These are phyloP conservation scores for Bagarius yarrelli DNA, from an alignment of 2,113 vertebrate species.

Conservation along the genomic window DNA sequence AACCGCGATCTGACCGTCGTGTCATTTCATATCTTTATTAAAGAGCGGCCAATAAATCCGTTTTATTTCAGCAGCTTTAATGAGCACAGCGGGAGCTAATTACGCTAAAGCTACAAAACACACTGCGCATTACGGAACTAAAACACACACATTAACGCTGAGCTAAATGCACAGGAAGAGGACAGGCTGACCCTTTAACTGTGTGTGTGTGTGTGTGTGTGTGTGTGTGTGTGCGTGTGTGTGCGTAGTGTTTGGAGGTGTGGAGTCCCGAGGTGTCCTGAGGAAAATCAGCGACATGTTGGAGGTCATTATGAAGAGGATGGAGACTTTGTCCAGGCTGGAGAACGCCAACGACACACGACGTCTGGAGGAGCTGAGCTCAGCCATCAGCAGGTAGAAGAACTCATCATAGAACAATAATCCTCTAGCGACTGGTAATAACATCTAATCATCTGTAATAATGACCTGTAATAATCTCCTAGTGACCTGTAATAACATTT, in stretches of 20 bases:
- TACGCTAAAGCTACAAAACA: not conserved
- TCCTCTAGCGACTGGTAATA: too few relatives aligned
- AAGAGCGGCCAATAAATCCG: not conserved
- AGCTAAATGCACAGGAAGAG: too few relatives aligned
- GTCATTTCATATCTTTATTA: not conserved
- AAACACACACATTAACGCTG: not conserved
- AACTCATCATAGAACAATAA: not conserved
- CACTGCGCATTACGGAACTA: not conserved
- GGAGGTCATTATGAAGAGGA: conserved; percentile 90
- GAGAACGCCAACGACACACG: conserved; percentile 82
- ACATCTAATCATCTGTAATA: too few relatives aligned
- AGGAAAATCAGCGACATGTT: conserved; percentile 93
- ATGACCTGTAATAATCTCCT: too few relatives aligned
- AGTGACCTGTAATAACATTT: too few relatives aligned
- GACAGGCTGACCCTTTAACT: not conserved
- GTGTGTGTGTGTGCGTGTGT: not conserved
- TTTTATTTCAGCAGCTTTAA: conserved; percentile 1
- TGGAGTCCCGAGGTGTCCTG: conserved; percentile 87
- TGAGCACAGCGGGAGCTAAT: conserved; percentile 12
- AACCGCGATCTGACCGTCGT: not conserved
- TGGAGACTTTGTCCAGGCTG: conserved; percentile 86
- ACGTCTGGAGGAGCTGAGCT: conserved; percentile 75
- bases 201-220: not conserved
- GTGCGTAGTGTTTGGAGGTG: conserved; percentile 77
- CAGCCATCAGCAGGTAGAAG: conserved; percentile 81